These are phyloP conservation scores for Lasioglossum zephyrum DNA, from an alignment of 2,888 invertebrate genomes.

Conservation along the genomic window DNA sequence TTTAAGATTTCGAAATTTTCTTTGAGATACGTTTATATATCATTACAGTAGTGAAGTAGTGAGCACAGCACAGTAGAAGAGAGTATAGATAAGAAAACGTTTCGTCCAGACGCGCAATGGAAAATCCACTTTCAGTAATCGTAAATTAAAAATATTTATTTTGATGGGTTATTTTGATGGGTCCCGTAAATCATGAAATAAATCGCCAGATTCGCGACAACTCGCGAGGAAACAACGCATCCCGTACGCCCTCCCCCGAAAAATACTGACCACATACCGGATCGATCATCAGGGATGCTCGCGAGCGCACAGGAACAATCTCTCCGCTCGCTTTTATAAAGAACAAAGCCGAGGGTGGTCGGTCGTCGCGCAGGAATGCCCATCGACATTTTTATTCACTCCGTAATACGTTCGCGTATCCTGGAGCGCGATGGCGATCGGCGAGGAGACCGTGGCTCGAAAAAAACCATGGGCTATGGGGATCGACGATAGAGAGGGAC, in stretches of 20 bases:
- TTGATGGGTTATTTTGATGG: too few species aligned
- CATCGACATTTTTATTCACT: conserved; percentile 49
- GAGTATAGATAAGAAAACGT: too few species aligned
- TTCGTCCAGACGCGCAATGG: too few species aligned
- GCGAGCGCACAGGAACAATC: conserved; percentile 1
- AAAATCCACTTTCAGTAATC: too few species aligned
- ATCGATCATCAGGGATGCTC: neutral
- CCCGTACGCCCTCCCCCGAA: too few species aligned
- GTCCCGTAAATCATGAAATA: neutral
- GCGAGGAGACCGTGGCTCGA: neutral
- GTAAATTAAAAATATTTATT: too few species aligned
- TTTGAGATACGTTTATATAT: too few species aligned
- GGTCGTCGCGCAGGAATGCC: conserved; percentile 3
- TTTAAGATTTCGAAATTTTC: too few species aligned
- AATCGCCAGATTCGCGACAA: neutral
- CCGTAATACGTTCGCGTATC: conserved; percentile 27
- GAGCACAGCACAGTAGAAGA: too few species aligned
- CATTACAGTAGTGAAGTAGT: too few species aligned
- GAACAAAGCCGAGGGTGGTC: neutral
- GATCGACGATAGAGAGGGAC: neutral
- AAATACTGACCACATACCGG: neutral
- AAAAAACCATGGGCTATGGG: conserved; percentile 16
- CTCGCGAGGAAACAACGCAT: neutral
- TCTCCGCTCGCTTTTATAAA: neutral
- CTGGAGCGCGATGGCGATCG: neutral